Base-by-base conservation (phyloP, 2,888 invertebrate species). In the Aphelenchoides bicaudatus region DNA sequence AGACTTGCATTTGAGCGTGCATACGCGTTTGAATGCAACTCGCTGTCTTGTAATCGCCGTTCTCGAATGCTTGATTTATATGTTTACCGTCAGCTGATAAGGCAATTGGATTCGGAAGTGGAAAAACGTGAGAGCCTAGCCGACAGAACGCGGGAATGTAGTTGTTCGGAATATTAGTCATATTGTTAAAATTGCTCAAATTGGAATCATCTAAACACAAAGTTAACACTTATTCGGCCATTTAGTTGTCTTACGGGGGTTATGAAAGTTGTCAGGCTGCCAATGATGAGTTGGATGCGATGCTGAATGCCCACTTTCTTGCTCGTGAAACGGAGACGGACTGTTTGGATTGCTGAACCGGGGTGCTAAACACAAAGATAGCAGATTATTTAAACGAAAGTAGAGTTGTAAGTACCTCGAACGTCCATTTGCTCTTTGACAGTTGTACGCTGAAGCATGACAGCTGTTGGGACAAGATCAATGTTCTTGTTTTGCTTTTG, bases 391-490 rank as follows among this genome's bases (percentile, higher is more conserved):
- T n/a, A 34, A 34, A 10, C 34, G n/a, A 34, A 34, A 34, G 10
- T 34, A 10, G 34, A 34, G 10, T 19, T 25, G 43, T 19, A n/a
- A 10, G 25, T 19, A 19, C 16, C 43, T 21, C 16, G 23, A n/a
- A n/a, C n/a, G n/a, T n/a, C n/a, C n/a, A n/a, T n/a, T n/a, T n/a
- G n/a, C 43, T 43, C 43, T n/a, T 43, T 43, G 8, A n/a, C 16
- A 43, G 37, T 51, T 10, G 52, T 23, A 16, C 37, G 52, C 25
- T 51, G 52, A 1, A 51, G 21, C 52, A 51, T 51, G 21, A 51
- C 52, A 16, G 52, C 52, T 16, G 52, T 51, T 30, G 52, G 52
- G 10, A 51, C 52, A 16, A 51, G 52, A 30, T 51, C 52, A 28
- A 51, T 43, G 23, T 43, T 43, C 21, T 43, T 43, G 10, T 43